These are phyloP conservation scores for Clitarchus hookeri DNA, from an alignment of 2,888 invertebrate genomes.

Conservation along the genomic window DNA sequence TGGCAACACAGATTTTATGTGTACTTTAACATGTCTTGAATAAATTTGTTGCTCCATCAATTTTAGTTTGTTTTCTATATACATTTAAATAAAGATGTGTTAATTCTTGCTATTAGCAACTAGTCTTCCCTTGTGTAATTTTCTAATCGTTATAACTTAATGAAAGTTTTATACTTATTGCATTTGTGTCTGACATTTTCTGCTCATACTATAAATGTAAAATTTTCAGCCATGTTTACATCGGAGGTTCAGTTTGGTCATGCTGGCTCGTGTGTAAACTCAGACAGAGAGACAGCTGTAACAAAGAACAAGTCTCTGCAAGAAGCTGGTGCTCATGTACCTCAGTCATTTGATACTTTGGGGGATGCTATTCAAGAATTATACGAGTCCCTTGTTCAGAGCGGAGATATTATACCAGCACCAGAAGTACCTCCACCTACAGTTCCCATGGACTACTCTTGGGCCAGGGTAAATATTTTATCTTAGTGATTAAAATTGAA, in stretches of 20 bases:
- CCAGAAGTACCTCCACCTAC: conserved; percentile 97
- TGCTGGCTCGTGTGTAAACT: conserved; percentile 97
- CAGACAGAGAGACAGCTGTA: conserved; percentile 88
- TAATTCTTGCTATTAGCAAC: too few species aligned
- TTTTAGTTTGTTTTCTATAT: too few species aligned
- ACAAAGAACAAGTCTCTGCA: conserved; percentile 87
- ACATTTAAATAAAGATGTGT: too few species aligned
- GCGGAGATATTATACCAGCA: conserved; percentile 82
- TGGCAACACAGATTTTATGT: too few species aligned
- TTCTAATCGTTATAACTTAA: neutral
- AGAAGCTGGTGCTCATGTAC: conserved; percentile 87
- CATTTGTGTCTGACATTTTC: neutral
- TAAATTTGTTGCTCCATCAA: too few species aligned
- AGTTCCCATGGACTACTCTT: conserved; percentile 99
- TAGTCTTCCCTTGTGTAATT: too few species aligned
- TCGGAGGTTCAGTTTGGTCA: conserved; percentile 96
- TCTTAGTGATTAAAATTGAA: too few species aligned
- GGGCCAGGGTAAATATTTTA: conserved; percentile 75
- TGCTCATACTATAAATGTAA: neutral
- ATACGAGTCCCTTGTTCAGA: conserved; percentile 75
- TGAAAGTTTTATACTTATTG: neutral
- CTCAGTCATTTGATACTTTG: conserved; percentile 86
- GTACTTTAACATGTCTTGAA: too few species aligned
- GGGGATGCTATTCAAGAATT: conserved; percentile 81
- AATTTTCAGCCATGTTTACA: conserved; percentile 69